Base-by-base conservation (phyloP, 2,113 vertebrate genomes). In the Isurus oxyrinchus region DNA sequence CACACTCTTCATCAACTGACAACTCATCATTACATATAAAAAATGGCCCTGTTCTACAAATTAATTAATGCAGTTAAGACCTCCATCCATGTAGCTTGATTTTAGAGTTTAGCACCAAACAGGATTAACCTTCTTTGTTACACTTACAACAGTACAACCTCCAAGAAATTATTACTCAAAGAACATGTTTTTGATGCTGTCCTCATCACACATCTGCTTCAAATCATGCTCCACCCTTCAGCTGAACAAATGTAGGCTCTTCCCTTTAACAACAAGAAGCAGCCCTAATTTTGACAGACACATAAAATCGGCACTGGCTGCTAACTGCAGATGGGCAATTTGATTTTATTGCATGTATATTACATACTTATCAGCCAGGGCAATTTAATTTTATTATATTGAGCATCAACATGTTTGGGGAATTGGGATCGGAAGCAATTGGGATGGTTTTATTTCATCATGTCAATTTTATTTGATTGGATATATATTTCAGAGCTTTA, bases 341-440 rank as follows among this genome's bases (percentile, higher is more conserved):
- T 91, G 31, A 57, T 91, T 90, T 59, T 91, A 59, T 91, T 59
- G 27, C 3, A 59, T 59, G 13, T 90, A 14, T 90, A 90, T 31
- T 90, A 55, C 23, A 31, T 91, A 59, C 88, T 91, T 59, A 35
- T 35, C 25, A 91, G 88, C 55, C 88, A 91, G 14, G 44, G 27
- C 88, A 59, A 91, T 91, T 91, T 91, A 31, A 91, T 91, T 59
- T 90, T 91, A n/a, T 59, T 59, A 35, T 59, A 91, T 59, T 91
- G 8, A 35, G 72, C 72, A 91, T 55, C 88, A 91, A 59, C 55
- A 59, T n/a, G 27, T 91, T 91, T 35, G 31, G 55, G 31, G 31
- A 91, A 59, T 35, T 35, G 53, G 86, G 88, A 91, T 59, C 16
- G 55, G 11, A 11, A 91, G 27, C 53, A 91, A 35, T 91, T 91